Percentiles rank a stretch among this genome's conserved stretches.
These are phyloP conservation scores for Pseudomyrmex concolor DNA, from an alignment of 1,140 invertebrate species.

Conservation along the genomic window DNA sequence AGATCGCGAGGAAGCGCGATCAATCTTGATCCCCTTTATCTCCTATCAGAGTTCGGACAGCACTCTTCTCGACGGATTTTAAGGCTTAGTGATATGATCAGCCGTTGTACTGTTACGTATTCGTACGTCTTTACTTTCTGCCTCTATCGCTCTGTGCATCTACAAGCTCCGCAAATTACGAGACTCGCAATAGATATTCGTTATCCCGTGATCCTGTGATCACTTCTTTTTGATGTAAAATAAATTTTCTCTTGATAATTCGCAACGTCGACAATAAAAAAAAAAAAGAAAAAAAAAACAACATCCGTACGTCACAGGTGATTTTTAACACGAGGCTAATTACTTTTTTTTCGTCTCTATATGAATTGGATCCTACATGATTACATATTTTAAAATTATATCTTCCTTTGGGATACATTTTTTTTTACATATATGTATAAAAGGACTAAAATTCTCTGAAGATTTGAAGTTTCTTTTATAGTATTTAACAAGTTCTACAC, in stretches of 20 bases:
- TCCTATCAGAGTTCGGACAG: conserved; percentile 63
- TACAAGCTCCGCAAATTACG: conserved; percentile 22
- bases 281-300: too few species aligned
- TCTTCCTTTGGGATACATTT: conserved; percentile 1
- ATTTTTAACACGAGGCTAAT: conserved; percentile 31
- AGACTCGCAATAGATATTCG: not conserved
- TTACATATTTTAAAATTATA: conserved; percentile 23
- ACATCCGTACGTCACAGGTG: not conserved
- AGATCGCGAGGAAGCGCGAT: conserved; percentile 59
- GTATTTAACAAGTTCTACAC: conserved; percentile 31
- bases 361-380: conserved; percentile 14
- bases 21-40: conserved; percentile 62
- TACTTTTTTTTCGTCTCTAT: conserved; percentile 13
- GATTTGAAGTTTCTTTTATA: not conserved
- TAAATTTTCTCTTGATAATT: conserved; percentile 34
- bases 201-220: conserved; percentile 3
- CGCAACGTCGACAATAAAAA: conserved; percentile 23
- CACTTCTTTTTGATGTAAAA: conserved; percentile 17
- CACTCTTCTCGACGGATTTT: conserved; percentile 71
- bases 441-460: conserved; percentile 13
- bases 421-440: conserved; percentile 8
- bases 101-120: conserved; percentile 67
- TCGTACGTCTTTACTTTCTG: conserved; percentile 38
- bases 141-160: not conserved
- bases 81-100: conserved; percentile 77